Base-by-base conservation (phyloP, 2,797 vertebrate species). In the Xenentodon cancila region DNA sequence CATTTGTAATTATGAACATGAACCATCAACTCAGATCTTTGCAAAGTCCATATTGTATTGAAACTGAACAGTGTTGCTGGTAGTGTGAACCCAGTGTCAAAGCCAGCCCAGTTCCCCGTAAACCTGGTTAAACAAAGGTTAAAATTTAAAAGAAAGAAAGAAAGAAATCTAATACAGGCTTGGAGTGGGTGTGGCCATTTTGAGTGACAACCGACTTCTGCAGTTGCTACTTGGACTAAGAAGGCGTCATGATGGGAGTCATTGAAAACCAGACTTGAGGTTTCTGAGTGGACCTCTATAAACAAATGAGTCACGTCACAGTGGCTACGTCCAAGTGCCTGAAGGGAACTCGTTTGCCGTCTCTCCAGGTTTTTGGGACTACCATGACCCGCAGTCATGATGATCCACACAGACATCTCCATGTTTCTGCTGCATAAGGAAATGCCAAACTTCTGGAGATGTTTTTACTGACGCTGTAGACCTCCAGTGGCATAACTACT, bases 401-500 rank as follows among this genome's bases (percentile, higher is more conserved):
- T 37, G 5, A 37, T 37, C 9, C 2, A 37, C 7, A 42, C n/a
- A 52, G 27, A 34, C 30, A 7, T 12, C 11, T 32, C 50, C n/a
- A 18, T 30, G 25, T 32, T 18, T 12, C 3, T 18, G 9, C 34
- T 32, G 7, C 9, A 32, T 12, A 9, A 37, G 9, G 11, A 37
- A 37, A 37, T 37, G 34, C 11, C 3, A 11, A 12, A 9, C 11
- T 37, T 37, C 11, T 3, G 34, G 34, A 12, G 34, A 13, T 12
- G 34, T 37, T 66, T 48, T 30, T n/a, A 18, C 42, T 27, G 20
- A 18, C 55, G 50, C 30, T 37, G 34, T 19, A 40, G 37, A 13
- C 34, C 1, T 37, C 34, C 50, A 15, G 34, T 58, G 25, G 62
- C 21, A 32, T 30, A 65, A n/a, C 44, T 53, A 40, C 19, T 9